Base-by-base conservation (phyloP, 2,888 invertebrate genomes). In the Agonopterix heracliana region DNA sequence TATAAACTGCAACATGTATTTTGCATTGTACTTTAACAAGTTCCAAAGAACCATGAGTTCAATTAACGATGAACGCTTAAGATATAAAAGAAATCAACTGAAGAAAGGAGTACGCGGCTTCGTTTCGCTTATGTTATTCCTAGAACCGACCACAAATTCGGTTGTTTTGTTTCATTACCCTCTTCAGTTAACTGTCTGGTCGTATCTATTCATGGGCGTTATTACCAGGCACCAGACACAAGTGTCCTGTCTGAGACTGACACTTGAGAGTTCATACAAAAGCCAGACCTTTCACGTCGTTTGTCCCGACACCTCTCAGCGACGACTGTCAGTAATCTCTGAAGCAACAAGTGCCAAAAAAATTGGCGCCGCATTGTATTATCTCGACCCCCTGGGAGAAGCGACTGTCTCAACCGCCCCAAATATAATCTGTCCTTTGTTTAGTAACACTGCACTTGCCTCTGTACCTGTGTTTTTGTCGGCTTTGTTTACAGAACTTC, bases 211-310 rank as follows among this genome's bases (percentile, higher is more conserved):
- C 45, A 49, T 42, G 48, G 43, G 44, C 35, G 48, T 60, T 52
- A 66, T 65, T 67, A 63, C 56, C 59, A 53, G 51, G 52, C 55
- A 59, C 56, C 56, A 52, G 55, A 50, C 54, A 64, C 61, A 59
- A 66, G 69, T 61, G 58, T 47, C 55, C 64, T 47, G 52, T 59
- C 55, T 57, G 38, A 26, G 26, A 26, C 60, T 60, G 63, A 63
- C 70, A 70, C 73, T 70, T 64, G 66, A 78, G 64, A 56, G 64
- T 62, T 71, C 66, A 63, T 78, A 85, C 81, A 84, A 81, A 84
- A 82, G 71, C 71, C 86, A 87, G 86, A 84, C 74, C 71, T 81
- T 73, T 74, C 78, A 78, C 75, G 67, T 84, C 81, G 67, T 88
- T 87, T 85, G 84, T 78, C 64, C 73, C 76, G 64, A 81, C 87